These are phyloP conservation scores for Yoshiicerus persimilis DNA, from an alignment of 1,140 invertebrate genomes.

Conservation along the genomic window DNA sequence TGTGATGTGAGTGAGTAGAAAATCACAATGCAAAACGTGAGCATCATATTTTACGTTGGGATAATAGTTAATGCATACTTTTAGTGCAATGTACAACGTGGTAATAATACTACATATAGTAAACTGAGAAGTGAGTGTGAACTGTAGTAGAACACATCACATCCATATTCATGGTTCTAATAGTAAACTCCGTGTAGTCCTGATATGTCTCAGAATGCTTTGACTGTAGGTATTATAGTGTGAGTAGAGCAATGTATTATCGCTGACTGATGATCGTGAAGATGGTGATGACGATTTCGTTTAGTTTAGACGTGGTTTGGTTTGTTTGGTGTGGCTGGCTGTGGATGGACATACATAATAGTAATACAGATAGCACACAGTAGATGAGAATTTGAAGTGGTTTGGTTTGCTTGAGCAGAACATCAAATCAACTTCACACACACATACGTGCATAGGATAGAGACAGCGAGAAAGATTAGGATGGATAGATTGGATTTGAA, in stretches of 20 bases:
- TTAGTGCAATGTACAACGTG: background rate
- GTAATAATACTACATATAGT: background rate
- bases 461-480: background rate
- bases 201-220: no score
- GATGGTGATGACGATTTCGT: slow-evolving; percentile 7
- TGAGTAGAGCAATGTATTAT: background rate
- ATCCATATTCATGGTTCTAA: no score
- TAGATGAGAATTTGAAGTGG: background rate
- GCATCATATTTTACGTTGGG: background rate
- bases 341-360: background rate
- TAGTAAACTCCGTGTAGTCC: no score
- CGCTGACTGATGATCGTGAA: slow-evolving; percentile 14
- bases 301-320: background rate
- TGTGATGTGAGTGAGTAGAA: background rate
- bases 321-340: background rate
- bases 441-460: background rate
- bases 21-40: slow-evolving; percentile 16
- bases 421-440: background rate
- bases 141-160: no score
- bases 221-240: no score
- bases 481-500: slow-evolving; percentile 18
- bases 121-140: no score
- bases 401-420: background rate
- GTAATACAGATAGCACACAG: background rate
- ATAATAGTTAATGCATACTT: background rate